These are phyloP conservation scores for Adoxophyes honmai DNA, from an alignment of 1,140 invertebrate genomes.

Conservation along the genomic window DNA sequence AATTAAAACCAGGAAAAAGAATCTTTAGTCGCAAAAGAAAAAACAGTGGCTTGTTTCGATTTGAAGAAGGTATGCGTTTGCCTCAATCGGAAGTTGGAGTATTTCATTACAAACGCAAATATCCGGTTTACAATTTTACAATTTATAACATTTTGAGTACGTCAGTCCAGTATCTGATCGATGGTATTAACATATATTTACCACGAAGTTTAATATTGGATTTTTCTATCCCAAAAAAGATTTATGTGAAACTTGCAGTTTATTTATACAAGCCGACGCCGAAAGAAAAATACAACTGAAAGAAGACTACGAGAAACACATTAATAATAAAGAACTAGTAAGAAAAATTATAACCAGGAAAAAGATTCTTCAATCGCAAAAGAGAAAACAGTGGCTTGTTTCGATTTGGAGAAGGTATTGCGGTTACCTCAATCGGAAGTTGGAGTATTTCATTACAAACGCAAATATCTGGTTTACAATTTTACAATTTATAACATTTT, in stretches of 20 bases:
- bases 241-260: no score
- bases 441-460: constrained; percentile 24
- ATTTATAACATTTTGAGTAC: constrained; percentile 23
- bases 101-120: constrained; percentile 27
- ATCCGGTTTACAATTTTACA: constrained; percentile 28
- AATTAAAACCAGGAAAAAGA: constrained; percentile 11
- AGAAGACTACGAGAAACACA: constrained; percentile 20
- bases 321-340: constrained; percentile 21
- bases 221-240: no score
- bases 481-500: constrained; percentile 26
- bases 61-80: constrained; percentile 24
- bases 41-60: constrained; percentile 24
- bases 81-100: constrained; percentile 24
- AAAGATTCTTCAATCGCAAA: not conserved
- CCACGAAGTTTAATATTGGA: no score
- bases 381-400: constrained; percentile 21
- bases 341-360: constrained; percentile 10
- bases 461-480: constrained; percentile 25
- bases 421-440: constrained; percentile 25
- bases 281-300: constrained; percentile 17
- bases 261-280: no score
- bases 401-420: constrained; percentile 27
- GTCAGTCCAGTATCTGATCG: no score
- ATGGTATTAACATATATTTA: no score
- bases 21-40: not conserved